Evolutionary conservation across 2,888 invertebrate genomes (phyloP), one percentile per base, ranked within the genome.

Genomic region (Automeris io): DNA sequence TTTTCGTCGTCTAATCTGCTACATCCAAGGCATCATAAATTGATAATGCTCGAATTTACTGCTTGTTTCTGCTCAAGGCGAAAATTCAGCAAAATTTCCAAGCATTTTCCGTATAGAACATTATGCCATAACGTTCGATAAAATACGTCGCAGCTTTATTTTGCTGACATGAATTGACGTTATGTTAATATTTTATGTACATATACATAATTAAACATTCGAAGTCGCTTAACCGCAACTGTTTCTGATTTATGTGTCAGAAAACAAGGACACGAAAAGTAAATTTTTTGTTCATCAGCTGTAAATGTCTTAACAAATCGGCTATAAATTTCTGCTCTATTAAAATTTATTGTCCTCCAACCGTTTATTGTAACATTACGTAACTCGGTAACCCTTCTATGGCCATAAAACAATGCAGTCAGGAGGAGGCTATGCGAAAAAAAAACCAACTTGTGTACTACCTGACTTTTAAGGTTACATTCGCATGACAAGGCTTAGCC

Each of bases 221-320:
- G 16, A 29, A 13, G 16, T 29, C 16, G 13, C 40, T 40, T 47
- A 53, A 34, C 47, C 42, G 50, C 52, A 49, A 51, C 49, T 43
- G 45, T 52, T 55, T 46, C 41, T 58, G 54, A 63, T 61, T 66
- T 61, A 68, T 56, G 56, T 33, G 39, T 46, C 47, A 49, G 57
- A 60, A 63, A 77, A 74, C 64, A 67, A 64, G 70, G 61, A 54
- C 69, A 69, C 57, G 63, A 67, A 66, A 67, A 64, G 62, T 55
- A 55, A 65, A 64, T 60, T 75, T 74, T 79, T 75, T 69, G 69
- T 72, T 77, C 73, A 71, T 76, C 73, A 72, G 70, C 70, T 74
- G 73, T 82, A 82, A 82, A 79, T 72, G 78, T 81, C 79, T 55
- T 72, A 69, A 69, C 74, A 74, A 80, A 80, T 70, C 64, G 77